Conservation (phyloP, 1,140 invertebrate species). For the Mizuhopecten yessoensis region DNA sequence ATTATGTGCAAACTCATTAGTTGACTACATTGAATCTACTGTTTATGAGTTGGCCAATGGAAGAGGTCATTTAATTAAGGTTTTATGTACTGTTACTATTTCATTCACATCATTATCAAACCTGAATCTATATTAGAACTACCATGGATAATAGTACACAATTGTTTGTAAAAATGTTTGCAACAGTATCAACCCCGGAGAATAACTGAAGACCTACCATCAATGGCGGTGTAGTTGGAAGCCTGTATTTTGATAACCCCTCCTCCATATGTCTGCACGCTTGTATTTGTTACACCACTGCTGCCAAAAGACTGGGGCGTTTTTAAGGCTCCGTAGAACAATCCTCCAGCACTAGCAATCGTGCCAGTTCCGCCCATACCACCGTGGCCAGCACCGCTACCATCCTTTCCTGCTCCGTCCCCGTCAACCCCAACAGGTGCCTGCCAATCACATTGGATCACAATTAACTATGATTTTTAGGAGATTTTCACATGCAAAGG, state of each 20-base stretch:
- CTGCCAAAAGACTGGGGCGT: conserved; percentile 67
- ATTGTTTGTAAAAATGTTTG: too few relatives aligned
- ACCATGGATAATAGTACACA: too few relatives aligned
- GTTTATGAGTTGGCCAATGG: too few relatives aligned
- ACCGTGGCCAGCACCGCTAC: conserved; percentile 74
- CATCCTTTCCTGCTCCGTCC: conserved; percentile 61
- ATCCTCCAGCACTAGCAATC: conserved; percentile 54
- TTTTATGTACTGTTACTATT: too few relatives aligned
- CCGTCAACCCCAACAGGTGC: conserved; percentile 56
- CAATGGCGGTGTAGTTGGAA: conserved; percentile 60
- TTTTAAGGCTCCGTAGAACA: conserved; percentile 69
- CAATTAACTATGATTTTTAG: neutral
- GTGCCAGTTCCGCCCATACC: conserved; percentile 72
- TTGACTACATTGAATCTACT: too few relatives aligned
- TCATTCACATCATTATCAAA: too few relatives aligned
- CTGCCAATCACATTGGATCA: conserved; percentile 55
- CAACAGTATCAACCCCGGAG: too few relatives aligned
- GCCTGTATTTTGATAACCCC: conserved; percentile 71
- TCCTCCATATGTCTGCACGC: conserved; percentile 63
- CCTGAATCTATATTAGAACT: too few relatives aligned
- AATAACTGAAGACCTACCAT: conserved; percentile 72
- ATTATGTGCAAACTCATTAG: too few relatives aligned
- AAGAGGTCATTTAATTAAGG: too few relatives aligned
- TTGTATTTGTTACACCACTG: conserved; percentile 56
- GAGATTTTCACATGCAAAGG: too few relatives aligned